These are phyloP conservation scores for Pitangus sulphuratus DNA, from an alignment of 2,797 vertebrate species.

Conservation along the genomic window DNA sequence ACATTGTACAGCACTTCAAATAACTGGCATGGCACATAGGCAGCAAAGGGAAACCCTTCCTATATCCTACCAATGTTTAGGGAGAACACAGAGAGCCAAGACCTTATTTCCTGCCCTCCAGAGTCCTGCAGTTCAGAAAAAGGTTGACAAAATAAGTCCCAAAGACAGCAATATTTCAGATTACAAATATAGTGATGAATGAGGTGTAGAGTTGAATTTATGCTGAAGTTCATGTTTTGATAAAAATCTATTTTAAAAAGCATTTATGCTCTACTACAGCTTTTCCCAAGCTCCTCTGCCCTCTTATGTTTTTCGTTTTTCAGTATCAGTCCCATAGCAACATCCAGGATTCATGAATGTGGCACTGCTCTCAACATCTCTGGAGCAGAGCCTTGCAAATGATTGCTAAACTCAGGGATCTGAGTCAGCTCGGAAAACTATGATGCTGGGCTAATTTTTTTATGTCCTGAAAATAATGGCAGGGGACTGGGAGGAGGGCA, in stretches of 20 bases:
- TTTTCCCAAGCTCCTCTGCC: constrained; percentile 69
- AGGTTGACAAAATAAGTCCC: constrained; percentile 19
- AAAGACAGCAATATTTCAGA: constrained; percentile 25
- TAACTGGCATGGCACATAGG: neutral
- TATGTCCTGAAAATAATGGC: neutral
- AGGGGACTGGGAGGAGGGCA: neutral
- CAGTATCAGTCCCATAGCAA: constrained; percentile 57
- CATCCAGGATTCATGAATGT: constrained; percentile 31
- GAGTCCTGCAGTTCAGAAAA: constrained; percentile 8
- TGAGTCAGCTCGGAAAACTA: constrained; percentile 21
- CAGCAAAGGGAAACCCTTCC: neutral
- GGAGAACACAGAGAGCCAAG: neutral
- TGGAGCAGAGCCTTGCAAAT: neutral
- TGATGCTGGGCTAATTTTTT: neutral
- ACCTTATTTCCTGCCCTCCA: neutral
- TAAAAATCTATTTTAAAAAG: constrained; percentile 57
- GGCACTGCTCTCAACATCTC: neutral
- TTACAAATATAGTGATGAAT: constrained; percentile 27
- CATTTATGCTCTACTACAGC: neutral
- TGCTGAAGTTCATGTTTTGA: constrained; percentile 54
- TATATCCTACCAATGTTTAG: neutral
- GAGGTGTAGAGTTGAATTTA: constrained; percentile 23
- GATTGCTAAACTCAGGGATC: neutral
- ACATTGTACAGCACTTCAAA: neutral
- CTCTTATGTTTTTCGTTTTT: constrained; percentile 55